Evolutionary conservation across 2,113 vertebrate genomes (phyloP), one percentile per base, ranked within the genome.

Genomic region (Ornithorhynchus anatinus): DNA sequence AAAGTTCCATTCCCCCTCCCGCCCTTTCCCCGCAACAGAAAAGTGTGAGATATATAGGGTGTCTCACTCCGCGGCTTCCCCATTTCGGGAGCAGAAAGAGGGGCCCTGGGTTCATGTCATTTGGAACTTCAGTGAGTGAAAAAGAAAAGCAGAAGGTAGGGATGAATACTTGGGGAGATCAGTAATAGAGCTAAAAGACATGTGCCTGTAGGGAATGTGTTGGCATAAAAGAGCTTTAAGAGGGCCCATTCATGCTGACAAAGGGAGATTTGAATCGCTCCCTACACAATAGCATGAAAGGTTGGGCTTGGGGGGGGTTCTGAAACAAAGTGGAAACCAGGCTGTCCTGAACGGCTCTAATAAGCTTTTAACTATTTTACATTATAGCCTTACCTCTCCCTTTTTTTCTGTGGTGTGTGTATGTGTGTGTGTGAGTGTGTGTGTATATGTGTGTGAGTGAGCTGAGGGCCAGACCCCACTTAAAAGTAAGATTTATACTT

Each of bases 161-260:
- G 93, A 93, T 96, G 96, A 96, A 96, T 95, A 95, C 95, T 95
- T 86, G 86, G 94, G 96, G 97, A 93, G 96, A 96, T 97, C 95
- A 97, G 96, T 97, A 97, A 97, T 95, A 94, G 96, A 97, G 95
- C 96, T 97, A 97, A 97, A 96, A 96, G 96, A 91, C 95, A 96
- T 94, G 91, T 93, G 96, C 95, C 96, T 96, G 96, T 94, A 95
- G 96, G 96, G 96, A 96, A 95, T 96, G 95, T 95, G 94, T 86
- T 88, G 84, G 90, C 93, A 92, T 95, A 90, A 94, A 95, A 94
- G 95, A 94, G 93, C 96, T 93, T 95, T 95, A 95, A 96, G 92
- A 95, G 86, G 90, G 91, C 91, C 92, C 92, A 96, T 96, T 96
- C 96, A 97, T 96, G 86, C 87, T 94, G 94, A 94, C 96, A 95